These are phyloP conservation scores for Rhinopomastus cyanomelas DNA, from an alignment of 2,113 vertebrate genomes.

Conservation along the genomic window DNA sequence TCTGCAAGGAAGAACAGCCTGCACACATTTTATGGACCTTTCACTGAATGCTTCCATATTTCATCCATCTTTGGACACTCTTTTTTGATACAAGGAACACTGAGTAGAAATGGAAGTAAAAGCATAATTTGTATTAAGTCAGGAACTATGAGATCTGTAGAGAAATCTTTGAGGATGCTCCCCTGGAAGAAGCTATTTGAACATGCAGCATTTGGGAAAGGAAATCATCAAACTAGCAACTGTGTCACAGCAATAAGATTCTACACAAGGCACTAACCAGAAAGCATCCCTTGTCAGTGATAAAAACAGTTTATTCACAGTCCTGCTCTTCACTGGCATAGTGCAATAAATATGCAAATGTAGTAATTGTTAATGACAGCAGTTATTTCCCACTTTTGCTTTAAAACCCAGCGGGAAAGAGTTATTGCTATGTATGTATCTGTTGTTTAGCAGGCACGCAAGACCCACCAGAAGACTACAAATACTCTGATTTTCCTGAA, in stretches of 20 bases:
- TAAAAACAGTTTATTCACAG: conserved; percentile 50
- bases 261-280: neutral
- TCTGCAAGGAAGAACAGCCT: neutral
- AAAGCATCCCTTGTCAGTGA: conserved; percentile 40
- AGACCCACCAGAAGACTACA: neutral
- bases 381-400: conserved; percentile 25
- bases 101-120: neutral
- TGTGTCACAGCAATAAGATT: conserved; percentile 32
- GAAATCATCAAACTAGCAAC: conserved; percentile 17
- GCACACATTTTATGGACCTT: neutral
- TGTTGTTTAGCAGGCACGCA: neutral
- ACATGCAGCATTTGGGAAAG: conserved; percentile 6
- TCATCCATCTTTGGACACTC: neutral
- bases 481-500: conserved; percentile 12
- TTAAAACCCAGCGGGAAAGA: conserved; percentile 10
- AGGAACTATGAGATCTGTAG: neutral
- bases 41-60: neutral
- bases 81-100: neutral
- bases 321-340: conserved; percentile 18
- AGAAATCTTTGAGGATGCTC: neutral
- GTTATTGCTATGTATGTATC: neutral
- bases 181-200: conserved; percentile 19
- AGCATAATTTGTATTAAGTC: neutral
- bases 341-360: conserved; percentile 52
- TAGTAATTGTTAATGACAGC: conserved; percentile 16